Evolutionary conservation across 2,888 invertebrate genomes (phyloP).

Genomic region (Podabrus alpinus): DNA sequence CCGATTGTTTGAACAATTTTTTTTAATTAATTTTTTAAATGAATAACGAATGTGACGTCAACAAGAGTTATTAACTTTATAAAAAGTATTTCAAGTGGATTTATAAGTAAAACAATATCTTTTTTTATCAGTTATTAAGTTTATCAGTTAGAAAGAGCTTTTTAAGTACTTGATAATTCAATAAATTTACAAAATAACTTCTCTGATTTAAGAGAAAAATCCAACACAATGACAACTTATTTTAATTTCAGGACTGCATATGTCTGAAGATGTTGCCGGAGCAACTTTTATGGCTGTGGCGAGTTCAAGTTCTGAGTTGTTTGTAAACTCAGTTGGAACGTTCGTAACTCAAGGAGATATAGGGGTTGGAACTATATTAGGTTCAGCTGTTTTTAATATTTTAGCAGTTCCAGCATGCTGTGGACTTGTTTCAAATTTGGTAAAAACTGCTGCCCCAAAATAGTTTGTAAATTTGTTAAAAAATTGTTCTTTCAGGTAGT

Average conservation of each 20-base stretch:
- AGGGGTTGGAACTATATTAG: constrained; percentile 79
- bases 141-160: too few species aligned
- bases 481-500: constrained; percentile 58
- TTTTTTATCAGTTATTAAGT: too few species aligned
- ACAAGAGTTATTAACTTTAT: neutral
- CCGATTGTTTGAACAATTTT: neutral
- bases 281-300: constrained; percentile 92
- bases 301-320: constrained; percentile 84
- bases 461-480: neutral
- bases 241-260: constrained; percentile 45
- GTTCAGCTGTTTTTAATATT: constrained; percentile 80
- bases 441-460: constrained; percentile 39
- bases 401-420: constrained; percentile 78
- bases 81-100: neutral
- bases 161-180: neutral
- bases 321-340: constrained; percentile 82
- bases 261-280: constrained; percentile 80
- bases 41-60: neutral
- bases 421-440: constrained; percentile 66
- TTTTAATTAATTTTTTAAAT: neutral
- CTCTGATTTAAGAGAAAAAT: neutral
- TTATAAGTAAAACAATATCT: too few species aligned
- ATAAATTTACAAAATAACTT: too few species aligned
- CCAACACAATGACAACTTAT: neutral
- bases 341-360: constrained; percentile 76